Evolutionary conservation across 2,888 invertebrate genomes (phyloP), one percentile per base, ranked within the genome.

Genomic region (Baccha elongata): DNA sequence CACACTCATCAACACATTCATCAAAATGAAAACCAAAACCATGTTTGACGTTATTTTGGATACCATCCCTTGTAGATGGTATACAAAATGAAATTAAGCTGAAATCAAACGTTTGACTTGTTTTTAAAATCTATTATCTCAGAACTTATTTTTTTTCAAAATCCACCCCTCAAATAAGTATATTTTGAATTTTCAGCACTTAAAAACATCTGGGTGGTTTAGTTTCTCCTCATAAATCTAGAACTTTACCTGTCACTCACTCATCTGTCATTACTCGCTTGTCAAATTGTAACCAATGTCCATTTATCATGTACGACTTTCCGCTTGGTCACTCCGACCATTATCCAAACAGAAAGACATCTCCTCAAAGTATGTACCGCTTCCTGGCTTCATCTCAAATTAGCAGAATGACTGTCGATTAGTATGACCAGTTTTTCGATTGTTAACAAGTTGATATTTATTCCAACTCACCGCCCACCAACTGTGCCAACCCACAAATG

Each of bases 401-500:
- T 73, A 78, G 73, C 72, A 50, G 29, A 68, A 83, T 83, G 83
- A 83, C 83, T 73, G 60, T 65, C 80, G 74, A 74, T 74, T 67
- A 83, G 67, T 48, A 35, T 11, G 48, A 78, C 78, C 74, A 40
- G 52, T 67, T 67, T 52, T 55, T 23, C 68, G 19, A 69, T 65
- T 73, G 78, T 58, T 78, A 78, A 83, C 83, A 83, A 83, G 83
- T 83, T 78, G 72, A 42, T 19, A 64, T 83, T 83, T 78, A 83
- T 83, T 73, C 48, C 68, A 40, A 55, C 37, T 53, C 68, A 68
- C 78, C 72, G 67, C 55, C 50, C 83, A 55, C 67, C 50, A 58
- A 55, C 40, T 60, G 65, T 6, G 13, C 19, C 6, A 13, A n/a
- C 35, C 23, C n/a, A 37, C 35, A 67, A 53, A 55, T 55, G 48